Percentiles rank a stretch among this genome's conserved stretches.
Evolutionary conservation across 2,797 vertebrate genomes (phyloP).

Genomic region (Natrix natrix): DNA sequence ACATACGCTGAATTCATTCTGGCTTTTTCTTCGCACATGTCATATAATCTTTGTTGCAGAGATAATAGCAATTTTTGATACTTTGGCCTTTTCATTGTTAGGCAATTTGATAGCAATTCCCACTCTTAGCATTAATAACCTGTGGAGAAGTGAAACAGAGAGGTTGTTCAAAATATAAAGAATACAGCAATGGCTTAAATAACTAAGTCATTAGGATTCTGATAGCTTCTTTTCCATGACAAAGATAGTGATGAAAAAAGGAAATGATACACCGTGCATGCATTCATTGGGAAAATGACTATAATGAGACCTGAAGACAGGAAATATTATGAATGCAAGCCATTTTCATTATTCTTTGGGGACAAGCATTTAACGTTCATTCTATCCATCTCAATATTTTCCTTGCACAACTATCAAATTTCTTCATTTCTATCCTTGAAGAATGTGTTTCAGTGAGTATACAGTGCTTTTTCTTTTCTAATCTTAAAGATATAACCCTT

Average conservation of each 20-base stretch:
- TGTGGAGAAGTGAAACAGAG: slow-evolving; percentile 54
- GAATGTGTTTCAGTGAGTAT: slow-evolving; percentile 26
- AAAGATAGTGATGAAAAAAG: slow-evolving; percentile 62
- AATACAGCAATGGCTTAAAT: slow-evolving; percentile 64
- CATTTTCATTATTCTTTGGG: slow-evolving; percentile 53
- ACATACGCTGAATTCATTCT: neutral
- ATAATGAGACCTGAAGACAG: slow-evolving; percentile 52
- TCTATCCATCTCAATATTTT: slow-evolving; percentile 45
- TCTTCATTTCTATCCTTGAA: slow-evolving; percentile 20
- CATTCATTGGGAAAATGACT: slow-evolving; percentile 62
- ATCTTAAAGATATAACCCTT: slow-evolving; percentile 14
- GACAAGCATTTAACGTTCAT: slow-evolving; percentile 44
- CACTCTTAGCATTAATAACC: slow-evolving; percentile 42
- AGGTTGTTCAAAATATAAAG: slow-evolving; percentile 59
- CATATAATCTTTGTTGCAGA: slow-evolving; percentile 57
- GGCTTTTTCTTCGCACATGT: slow-evolving; percentile 29
- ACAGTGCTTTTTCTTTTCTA: neutral
- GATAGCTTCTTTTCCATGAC: slow-evolving; percentile 48
- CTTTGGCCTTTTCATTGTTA: slow-evolving; percentile 51
- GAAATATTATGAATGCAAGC: slow-evolving; percentile 52
- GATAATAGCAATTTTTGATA: slow-evolving; percentile 53
- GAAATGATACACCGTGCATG: slow-evolving; percentile 61
- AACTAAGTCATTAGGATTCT: slow-evolving; percentile 65
- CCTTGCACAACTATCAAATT: slow-evolving; percentile 64
- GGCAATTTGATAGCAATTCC: slow-evolving; percentile 58